Evolutionary conservation across 2,113 vertebrate genomes (phyloP).

Genomic region (Oreocharis arfaki): DNA sequence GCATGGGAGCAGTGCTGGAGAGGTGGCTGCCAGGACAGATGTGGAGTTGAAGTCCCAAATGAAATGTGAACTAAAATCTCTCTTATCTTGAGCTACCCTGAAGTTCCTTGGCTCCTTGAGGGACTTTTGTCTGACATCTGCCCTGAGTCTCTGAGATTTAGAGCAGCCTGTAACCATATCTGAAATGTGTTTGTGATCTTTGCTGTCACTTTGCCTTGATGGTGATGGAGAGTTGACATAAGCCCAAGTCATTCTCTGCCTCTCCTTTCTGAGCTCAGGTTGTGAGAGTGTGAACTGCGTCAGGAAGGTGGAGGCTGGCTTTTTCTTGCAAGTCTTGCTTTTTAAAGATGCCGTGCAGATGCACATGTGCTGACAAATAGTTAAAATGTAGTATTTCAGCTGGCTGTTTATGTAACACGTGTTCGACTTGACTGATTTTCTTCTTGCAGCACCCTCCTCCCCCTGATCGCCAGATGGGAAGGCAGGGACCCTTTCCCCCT

Average conservation of each 20-base stretch:
- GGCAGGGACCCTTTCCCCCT: constrained; percentile 68
- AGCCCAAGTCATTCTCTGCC: not conserved
- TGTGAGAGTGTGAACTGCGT: not conserved
- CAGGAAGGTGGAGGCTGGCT: not conserved
- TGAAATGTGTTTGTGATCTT: not conserved
- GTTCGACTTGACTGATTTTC: not conserved
- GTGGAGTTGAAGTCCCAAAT: not conserved
- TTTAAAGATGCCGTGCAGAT: not conserved
- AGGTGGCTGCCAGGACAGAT: not conserved
- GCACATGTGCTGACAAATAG: not conserved
- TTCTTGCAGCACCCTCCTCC: constrained; percentile 75
- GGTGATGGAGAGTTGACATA: not conserved
- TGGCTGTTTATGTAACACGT: not conserved
- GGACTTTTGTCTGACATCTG: not conserved
- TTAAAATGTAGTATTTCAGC: not conserved
- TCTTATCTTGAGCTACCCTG: not conserved
- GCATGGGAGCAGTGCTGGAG: not conserved
- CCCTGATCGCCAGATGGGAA: constrained; percentile 71
- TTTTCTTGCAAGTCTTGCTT: not conserved
- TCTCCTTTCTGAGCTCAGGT: not conserved
- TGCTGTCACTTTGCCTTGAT: not conserved
- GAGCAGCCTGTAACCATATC: not conserved
- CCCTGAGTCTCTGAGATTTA: not conserved
- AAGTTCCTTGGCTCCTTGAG: not conserved
- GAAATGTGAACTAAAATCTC: not conserved